phyloP scores from a whole-genome alignment of 2,113 vertebrate species.

The Scolopax mira region DNA sequence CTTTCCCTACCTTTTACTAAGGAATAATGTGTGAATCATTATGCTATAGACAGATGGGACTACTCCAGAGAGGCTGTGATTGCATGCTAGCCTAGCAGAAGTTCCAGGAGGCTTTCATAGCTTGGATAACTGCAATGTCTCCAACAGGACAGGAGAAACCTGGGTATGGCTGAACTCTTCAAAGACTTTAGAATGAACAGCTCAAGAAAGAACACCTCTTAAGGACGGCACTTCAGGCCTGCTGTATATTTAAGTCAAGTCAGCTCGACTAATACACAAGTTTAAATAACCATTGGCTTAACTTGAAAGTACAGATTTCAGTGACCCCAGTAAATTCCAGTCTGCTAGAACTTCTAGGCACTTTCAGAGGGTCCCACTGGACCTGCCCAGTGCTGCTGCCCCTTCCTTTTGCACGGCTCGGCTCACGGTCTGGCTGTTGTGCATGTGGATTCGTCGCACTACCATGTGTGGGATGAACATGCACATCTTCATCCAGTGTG shows the following conservation, averaged over 20 bases:
- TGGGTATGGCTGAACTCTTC: not conserved
- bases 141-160: not conserved
- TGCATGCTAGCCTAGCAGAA: not conserved
- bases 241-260: not conserved
- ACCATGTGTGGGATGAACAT: accelerated
- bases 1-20: not conserved
- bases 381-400: not conserved
- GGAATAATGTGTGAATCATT: not conserved
- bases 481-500: accelerated
- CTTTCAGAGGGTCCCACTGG: not conserved
- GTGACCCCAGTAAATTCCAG: not conserved
- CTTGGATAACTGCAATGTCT: not conserved
- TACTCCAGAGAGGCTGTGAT: not conserved
- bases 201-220: not conserved
- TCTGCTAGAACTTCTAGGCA: not conserved
- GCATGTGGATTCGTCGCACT: accelerated
- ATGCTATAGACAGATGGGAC: not conserved
- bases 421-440: not conserved
- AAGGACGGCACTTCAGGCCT: not conserved
- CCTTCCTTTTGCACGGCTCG: not conserved
- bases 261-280: not conserved
- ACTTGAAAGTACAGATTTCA: not conserved
- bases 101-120: not conserved
- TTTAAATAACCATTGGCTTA: not conserved
- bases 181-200: not conserved